A percentile compares a stretch with the other conserved stretches of the same genome.
phyloP scores from a whole-genome alignment of 2,888 invertebrate genomes.

The Hetaerina titia region DNA sequence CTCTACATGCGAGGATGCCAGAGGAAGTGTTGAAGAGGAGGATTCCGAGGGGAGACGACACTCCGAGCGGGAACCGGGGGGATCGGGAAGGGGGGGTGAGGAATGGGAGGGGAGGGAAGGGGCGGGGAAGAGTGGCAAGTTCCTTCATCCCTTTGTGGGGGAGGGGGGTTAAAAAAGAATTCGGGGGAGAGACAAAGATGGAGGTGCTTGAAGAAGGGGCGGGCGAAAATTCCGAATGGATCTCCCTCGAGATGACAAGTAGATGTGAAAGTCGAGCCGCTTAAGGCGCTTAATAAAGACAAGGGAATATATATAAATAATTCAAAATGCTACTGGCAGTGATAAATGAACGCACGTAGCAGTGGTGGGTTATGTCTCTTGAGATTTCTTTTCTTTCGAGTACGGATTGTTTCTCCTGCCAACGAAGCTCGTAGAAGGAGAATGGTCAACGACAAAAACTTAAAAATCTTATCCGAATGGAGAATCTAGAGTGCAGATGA shows the following conservation, averaged over 20 bases:
- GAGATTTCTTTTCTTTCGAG: background rate
- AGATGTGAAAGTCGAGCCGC: background rate
- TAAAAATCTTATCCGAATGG: background rate
- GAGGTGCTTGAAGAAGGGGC: background rate
- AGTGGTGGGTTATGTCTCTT: background rate
- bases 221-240: background rate
- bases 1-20: conserved; percentile 50
- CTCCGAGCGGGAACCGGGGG: background rate
- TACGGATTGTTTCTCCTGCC: background rate
- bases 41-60: background rate
- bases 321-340: background rate
- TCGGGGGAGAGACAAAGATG: background rate
- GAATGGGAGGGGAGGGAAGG: background rate
- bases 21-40: conserved; percentile 28
- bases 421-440: background rate
- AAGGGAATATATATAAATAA: background rate
- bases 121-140: background rate
- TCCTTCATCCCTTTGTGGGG: background rate
- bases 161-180: background rate
- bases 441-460: background rate
- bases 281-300: background rate
- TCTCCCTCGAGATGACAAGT: background rate
- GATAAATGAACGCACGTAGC: background rate
- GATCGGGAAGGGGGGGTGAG: background rate
- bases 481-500: background rate